Evolutionary conservation across 1,140 invertebrate species (phyloP), one percentile per base, ranked within the genome.

Genomic region (Ephestia elutella): DNA sequence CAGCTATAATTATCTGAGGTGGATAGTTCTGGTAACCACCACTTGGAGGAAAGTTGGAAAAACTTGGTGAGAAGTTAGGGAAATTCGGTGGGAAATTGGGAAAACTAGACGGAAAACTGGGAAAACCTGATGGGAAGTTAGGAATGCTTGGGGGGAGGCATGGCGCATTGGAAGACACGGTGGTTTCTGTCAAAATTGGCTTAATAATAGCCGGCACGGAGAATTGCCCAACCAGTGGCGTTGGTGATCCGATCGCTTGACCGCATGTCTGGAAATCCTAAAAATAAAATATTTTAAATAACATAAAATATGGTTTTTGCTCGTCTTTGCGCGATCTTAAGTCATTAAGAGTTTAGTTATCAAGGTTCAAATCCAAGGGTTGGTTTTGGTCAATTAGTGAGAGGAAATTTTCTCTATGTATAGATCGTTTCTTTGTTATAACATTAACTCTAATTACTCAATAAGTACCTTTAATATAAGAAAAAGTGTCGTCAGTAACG

Each of bases 1-100:
- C 17, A 35, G 50, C 57, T 11, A 54, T 25, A 0, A 59, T 38
- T 50, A 59, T 44, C 19, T 28, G 49, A n/a, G 50, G 50, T n/a
- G 50, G 49, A 5, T 13, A 53, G 21, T 15, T 53, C 5, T 20
- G 50, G n/a, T 25, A 53, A 21, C 21, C 21, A n/a, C 50, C 50
- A 9, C n/a, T 44, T 44, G 38, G 38, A 3, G 38, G 38, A 10
- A 44, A 15, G 10, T 44, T 44, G 7, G 38, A 13, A 13, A 44
- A 44, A 44, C 7, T 44, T n/a, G 38, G 38, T 17, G 38, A 8
- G 38, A 44, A 44, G 7, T 44, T 44, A 0, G 50, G 50, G 11
- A 53, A 25, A 15, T 25, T 53, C 2, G 19, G 49, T 8, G 49
- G 49, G 11, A 50, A 50, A 21, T 19, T 50, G 3, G 18, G 49